A percentile compares a stretch with the other conserved stretches of the same genome.
These are phyloP conservation scores for Austrolebias charrua DNA, from an alignment of 2,797 vertebrate species.

Conservation along the genomic window DNA sequence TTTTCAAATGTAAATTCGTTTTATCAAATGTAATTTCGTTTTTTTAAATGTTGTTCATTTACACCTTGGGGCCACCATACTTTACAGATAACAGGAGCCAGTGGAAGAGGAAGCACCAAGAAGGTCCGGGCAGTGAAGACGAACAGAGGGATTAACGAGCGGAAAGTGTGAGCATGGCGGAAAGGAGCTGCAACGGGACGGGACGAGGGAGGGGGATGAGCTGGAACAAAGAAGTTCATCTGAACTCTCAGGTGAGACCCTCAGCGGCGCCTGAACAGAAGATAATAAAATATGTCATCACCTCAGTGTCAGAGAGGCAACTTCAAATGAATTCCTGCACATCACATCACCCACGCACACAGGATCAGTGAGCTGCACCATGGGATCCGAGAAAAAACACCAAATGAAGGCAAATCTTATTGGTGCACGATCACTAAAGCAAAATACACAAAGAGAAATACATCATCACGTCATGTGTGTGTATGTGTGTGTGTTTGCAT, in stretches of 20 bases:
- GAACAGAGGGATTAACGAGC: constrained; percentile 57
- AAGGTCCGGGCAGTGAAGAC: constrained; percentile 34
- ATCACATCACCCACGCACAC: constrained; percentile 5
- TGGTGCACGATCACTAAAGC: constrained; percentile 32
- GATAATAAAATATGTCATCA: constrained; percentile 62
- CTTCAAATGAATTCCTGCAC: constrained; percentile 49
- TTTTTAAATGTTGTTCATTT: too few species aligned
- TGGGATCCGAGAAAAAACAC: constrained; percentile 29
- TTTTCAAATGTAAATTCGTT: too few species aligned
- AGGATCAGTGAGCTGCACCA: constrained; percentile 1
- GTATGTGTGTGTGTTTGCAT: constrained; percentile 48
- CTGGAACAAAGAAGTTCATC: constrained; percentile 44
- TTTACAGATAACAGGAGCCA: constrained; percentile 48
- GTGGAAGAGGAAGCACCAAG: constrained; percentile 40
- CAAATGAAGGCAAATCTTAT: constrained; percentile 11
- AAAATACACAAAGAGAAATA: constrained; percentile 10
- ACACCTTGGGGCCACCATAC: too few species aligned
- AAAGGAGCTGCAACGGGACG: constrained; percentile 34
- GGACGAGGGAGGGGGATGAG: constrained; percentile 40
- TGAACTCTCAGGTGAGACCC: constrained; percentile 55
- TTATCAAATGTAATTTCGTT: too few species aligned
- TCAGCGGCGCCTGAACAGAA: constrained; percentile 28
- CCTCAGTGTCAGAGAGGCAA: constrained; percentile 46
- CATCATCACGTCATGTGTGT: background rate
- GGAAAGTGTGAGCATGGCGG: constrained; percentile 23